Conservation (phyloP, 2,888 invertebrate species). For the Pachymerium ferrugineum region DNA sequence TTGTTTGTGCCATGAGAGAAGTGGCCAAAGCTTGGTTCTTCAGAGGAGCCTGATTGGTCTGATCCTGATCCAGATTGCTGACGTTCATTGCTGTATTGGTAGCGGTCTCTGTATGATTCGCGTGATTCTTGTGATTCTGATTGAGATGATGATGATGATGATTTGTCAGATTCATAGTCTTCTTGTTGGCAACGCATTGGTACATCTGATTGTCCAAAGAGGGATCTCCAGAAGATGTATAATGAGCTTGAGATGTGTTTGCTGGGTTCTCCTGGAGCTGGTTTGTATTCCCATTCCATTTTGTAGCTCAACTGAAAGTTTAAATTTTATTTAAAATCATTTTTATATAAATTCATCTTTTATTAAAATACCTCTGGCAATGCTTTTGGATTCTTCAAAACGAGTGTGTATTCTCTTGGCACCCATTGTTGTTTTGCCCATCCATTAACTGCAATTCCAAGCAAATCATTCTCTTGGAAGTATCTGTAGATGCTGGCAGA, state of each 20-base stretch:
- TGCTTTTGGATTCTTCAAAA: neutral
- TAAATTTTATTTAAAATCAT: too few species aligned
- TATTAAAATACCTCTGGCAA: neutral
- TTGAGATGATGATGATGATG: too few species aligned
- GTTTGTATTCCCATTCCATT: neutral
- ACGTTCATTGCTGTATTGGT: neutral
- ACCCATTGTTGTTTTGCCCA: neutral
- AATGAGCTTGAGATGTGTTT: neutral
- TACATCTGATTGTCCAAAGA: neutral
- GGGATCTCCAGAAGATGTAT: neutral
- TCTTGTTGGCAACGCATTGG: neutral
- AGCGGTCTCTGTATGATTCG: neutral
- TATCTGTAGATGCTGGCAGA: neutral
- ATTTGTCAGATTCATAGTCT: too few species aligned
- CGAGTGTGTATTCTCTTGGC: neutral
- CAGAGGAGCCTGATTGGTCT: neutral
- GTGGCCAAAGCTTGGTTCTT: neutral
- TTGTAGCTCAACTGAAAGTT: neutral
- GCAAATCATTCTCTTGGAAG: neutral
- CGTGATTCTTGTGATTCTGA: too few species aligned
- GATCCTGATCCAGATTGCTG: neutral
- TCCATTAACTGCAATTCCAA: neutral
- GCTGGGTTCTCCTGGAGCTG: neutral
- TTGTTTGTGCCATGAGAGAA: neutral
- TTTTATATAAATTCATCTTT: too few species aligned